phyloP scores from a whole-genome alignment of 2,888 invertebrate species.

The Clistopyga incitator region DNA sequence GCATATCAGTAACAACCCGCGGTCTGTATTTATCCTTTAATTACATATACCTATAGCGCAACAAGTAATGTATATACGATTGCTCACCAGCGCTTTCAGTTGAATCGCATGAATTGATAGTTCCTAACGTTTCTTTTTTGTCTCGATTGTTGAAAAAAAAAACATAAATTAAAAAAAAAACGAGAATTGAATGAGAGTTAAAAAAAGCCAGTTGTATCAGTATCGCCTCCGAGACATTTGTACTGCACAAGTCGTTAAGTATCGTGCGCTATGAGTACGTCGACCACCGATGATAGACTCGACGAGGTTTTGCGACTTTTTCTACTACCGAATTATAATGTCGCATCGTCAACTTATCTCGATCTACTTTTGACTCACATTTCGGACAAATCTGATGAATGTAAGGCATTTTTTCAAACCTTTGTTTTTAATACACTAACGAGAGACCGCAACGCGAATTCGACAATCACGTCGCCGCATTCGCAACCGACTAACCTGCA shows the following conservation, averaged over 20 bases:
- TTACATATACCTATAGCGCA: constrained; percentile 45
- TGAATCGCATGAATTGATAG: constrained; percentile 48
- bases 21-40: constrained; percentile 49
- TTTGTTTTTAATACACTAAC: neutral
- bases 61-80: constrained; percentile 36
- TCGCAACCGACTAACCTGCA: constrained; percentile 28
- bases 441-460: neutral
- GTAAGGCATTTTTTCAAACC: constrained; percentile 66
- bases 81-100: constrained; percentile 53
- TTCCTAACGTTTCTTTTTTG: constrained; percentile 13
- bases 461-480: neutral
- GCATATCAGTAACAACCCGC: neutral
- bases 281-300: constrained; percentile 84
- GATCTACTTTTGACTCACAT: constrained; percentile 81
- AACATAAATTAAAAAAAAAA: too few species aligned
- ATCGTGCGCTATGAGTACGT: constrained; percentile 66
- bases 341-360: constrained; percentile 81
- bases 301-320: constrained; percentile 87
- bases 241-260: neutral
- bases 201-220: neutral
- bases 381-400: constrained; percentile 71
- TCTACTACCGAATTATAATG: constrained; percentile 86
- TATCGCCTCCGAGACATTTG: neutral
- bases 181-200: neutral
- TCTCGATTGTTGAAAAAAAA: neutral